These are phyloP conservation scores for Psittacula echo DNA, from an alignment of 2,797 vertebrate species.

Conservation along the genomic window DNA sequence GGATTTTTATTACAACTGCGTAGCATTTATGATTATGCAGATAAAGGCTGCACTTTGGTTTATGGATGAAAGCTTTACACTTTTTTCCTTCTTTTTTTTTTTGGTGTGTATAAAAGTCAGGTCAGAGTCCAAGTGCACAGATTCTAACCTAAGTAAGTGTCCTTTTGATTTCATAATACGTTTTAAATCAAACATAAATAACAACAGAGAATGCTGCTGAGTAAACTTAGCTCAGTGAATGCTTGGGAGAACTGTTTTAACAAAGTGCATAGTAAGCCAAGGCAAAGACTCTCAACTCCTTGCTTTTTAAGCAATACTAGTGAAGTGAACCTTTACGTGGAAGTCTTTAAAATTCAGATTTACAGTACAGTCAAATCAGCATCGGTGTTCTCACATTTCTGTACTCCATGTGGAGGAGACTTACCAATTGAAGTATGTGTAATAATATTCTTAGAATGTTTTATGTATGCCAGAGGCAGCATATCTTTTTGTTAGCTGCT, in stretches of 20 bases:
- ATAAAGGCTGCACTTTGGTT: background rate
- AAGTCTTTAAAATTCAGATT: background rate
- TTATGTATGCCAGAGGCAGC: background rate
- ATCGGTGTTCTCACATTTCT: background rate
- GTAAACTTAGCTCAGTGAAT: background rate
- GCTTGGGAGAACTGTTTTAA: background rate
- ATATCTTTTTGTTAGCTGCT: background rate
- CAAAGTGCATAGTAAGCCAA: background rate
- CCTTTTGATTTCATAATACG: background rate
- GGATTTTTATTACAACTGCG: background rate
- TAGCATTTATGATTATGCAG: conserved; percentile 12
- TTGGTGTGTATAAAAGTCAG: background rate
- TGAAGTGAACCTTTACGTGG: background rate
- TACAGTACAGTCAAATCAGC: background rate
- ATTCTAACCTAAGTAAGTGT: background rate
- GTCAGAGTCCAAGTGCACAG: background rate
- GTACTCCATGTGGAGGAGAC: background rate
- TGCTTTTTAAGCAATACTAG: background rate
- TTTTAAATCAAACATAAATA: background rate
- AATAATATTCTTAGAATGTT: background rate
- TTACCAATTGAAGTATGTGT: background rate
- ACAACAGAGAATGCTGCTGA: conserved; percentile 6
- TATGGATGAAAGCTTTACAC: background rate
- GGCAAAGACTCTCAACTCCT: background rate
- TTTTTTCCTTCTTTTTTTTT: background rate